Base-by-base conservation (phyloP, 1,140 invertebrate genomes). In the Araneus ventricosus region DNA sequence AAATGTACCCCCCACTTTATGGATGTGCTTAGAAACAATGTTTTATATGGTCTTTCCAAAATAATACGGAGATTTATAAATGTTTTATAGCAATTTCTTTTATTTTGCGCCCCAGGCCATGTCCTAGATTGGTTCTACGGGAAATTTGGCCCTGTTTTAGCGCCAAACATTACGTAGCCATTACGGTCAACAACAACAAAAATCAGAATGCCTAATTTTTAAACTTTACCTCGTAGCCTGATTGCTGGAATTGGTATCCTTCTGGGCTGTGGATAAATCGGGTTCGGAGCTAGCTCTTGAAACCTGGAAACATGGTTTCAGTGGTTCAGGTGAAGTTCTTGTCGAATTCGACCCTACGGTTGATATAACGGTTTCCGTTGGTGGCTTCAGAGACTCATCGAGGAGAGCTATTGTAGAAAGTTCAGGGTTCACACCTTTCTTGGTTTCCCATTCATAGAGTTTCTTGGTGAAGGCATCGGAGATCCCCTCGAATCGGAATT, bases 371-470 rank as follows among this genome's bases (percentile, higher is more conserved):
- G 84, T 79, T 20, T 94, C 88, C n/a, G 94, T n/a, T 94, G 3
- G 95, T 95, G 75, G 88, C 52, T 85, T 87, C 27, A 91, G 96
- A 17, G 96, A 96, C 0, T 96, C 96, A 94, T 97, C 96, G 0
- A 98, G 95, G 0, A 98, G 95, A 0, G 97, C 97, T 93, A 98
- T 97, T 0, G 97, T 98, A 0, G 97, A 98, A 0, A 97, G 97
- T 95, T 98, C 97, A 0, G 97, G 97, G 1, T 97, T 97, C 34
- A 91, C 89, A 4, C 97, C 97, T 82, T 97, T 96, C 45, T 97
- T 97, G 93, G 98, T 98, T 95, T 99, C 98, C 98, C 98, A 98
- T 95, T 98, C 98, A 95, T 98, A 98, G 0, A 98, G 96, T 95
- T 98, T 98, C 61, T 97, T 97, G 0, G 97, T 98, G 95, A 98